phyloP scores from a whole-genome alignment of 2,888 invertebrate species.

The Tipula confusa region DNA sequence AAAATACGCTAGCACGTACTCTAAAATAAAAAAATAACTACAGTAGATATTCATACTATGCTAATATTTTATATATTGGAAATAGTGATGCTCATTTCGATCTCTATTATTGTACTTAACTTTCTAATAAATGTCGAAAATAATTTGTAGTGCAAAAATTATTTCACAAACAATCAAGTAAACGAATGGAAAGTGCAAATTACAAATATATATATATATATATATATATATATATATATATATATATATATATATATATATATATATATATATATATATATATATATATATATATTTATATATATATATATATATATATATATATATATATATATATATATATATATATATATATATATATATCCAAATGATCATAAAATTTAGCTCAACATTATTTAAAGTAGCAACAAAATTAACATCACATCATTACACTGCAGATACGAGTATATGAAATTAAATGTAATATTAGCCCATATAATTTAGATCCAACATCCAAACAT shows the following conservation, averaged over 20 bases:
- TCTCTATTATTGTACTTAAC: not conserved
- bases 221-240: no score
- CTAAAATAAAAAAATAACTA: not conserved
- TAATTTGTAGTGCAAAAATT: not conserved
- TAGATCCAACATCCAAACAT: not conserved
- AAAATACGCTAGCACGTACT: not conserved
- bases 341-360: no score
- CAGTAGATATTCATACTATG: not conserved
- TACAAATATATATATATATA: not conserved
- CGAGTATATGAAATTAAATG: not conserved
- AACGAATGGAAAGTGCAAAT: not conserved
- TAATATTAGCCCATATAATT: not conserved
- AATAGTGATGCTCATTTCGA: not conserved
- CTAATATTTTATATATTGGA: not conserved
- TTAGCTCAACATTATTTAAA: not conserved
- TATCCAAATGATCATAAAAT: no score
- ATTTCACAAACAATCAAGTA: not conserved
- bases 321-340: no score
- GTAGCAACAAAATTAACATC: not conserved
- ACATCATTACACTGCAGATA: not conserved
- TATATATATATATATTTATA: no score
- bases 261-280: no score
- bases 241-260: no score
- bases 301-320: no score
- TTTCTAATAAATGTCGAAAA: not conserved